Evolutionary conservation across 2,113 vertebrate genomes (phyloP), one percentile per base, ranked within the genome.

Genomic region (Zosterops borbonicus): DNA sequence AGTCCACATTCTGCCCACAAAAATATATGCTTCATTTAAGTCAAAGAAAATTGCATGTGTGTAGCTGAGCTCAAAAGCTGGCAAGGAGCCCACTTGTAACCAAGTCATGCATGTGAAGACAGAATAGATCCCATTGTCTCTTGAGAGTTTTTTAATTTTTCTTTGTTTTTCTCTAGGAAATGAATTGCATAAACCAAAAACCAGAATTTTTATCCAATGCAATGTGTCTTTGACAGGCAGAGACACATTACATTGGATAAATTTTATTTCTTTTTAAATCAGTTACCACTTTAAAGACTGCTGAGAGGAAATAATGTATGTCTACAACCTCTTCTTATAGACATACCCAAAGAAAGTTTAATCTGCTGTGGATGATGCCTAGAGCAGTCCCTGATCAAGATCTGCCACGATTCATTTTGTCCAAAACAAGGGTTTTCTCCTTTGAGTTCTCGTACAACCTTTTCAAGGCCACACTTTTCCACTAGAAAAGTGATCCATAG

Each of bases 51-150:
- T 71, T 78, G 62, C 88, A 84, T 8, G 9, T 93, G 65, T 73
- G 74, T 87, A 71, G 65, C 69, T 96, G 80, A 96, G 73, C 65
- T 71, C 56, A 90, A 49, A 87, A 78, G 47, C 4, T 94, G 94
- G 80, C 88, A 71, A 56, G 73, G 49, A 87, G 80, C 83, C 90
- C 60, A 82, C 52, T 92, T 75, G 39, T 95, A 94, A 90, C 60
- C 75, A 84, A 90, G 65, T 76, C 65, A 35, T 73, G 31, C 49
- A 58, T 90, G 35, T 87, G 73, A 92, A 62, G 88, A 84, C 80
- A 94, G 88, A 96, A 93, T 49, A 78, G 73, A 96, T 20, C 31
- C 80, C 86, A 89, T 87, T 93, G 90, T 94, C 73, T 82, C 85
- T 88, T 59, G 47, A 87, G 73, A 87, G 64, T n/a, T 78, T 89